These are phyloP conservation scores for Coptodon bakossiorum DNA, from an alignment of 2,113 vertebrate genomes.

Conservation along the genomic window DNA sequence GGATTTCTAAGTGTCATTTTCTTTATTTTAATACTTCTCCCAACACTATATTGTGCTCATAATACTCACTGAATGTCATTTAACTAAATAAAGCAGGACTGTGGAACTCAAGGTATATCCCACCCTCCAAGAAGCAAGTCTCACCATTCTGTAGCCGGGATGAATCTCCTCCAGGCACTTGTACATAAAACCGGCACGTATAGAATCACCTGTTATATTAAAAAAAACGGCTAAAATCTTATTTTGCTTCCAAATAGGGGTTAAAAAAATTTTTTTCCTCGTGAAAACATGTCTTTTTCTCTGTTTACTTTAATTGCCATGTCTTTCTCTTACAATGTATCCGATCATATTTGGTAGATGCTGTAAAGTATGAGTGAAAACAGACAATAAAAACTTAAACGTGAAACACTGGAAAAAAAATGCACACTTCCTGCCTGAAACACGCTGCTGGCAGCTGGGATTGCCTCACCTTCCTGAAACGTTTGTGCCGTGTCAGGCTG, in stretches of 20 bases:
- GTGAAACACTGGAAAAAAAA: accelerated
- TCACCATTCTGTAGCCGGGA: background rate
- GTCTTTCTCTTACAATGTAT: background rate
- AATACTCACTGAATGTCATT: background rate
- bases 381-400: background rate
- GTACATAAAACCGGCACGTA: background rate
- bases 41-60: background rate
- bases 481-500: background rate
- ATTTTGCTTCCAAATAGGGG: background rate
- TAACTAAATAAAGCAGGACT: background rate
- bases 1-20: background rate
- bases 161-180: background rate
- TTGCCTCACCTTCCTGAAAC: background rate
- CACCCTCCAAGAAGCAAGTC: background rate
- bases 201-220: background rate
- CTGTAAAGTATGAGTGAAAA: background rate
- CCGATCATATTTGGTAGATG: background rate
- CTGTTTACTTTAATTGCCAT: background rate
- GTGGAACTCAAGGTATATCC: background rate
- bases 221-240: background rate
- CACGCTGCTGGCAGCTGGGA: too few relatives aligned
- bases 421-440: background rate
- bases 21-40: accelerated
- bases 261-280: accelerated
- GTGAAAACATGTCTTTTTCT: background rate